Conservation (phyloP, 1,140 invertebrate genomes). For the Drosophila grimshawi region DNA sequence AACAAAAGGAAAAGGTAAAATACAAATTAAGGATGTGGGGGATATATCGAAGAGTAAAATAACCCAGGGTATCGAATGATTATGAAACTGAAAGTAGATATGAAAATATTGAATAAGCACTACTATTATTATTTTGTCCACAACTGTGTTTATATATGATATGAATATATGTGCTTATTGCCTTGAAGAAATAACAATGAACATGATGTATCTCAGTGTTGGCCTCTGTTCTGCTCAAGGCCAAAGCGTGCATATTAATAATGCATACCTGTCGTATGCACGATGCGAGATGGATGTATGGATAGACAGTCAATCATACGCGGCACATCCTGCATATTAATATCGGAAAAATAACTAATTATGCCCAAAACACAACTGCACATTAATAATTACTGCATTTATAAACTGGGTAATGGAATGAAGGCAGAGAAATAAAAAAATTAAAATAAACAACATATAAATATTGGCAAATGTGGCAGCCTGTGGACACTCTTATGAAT, state of each 20-base stretch:
- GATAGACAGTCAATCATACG: slow-evolving; percentile 55
- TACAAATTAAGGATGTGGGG: no score
- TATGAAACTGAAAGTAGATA: no score
- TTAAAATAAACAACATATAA: slow-evolving; percentile 15
- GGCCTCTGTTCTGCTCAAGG: no score
- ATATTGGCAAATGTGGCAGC: slow-evolving; percentile 6
- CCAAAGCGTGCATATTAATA: slow-evolving; percentile 29
- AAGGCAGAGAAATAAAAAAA: not conserved
- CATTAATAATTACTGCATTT: slow-evolving; percentile 59
- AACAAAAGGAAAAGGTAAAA: no score
- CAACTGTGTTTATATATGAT: no score
- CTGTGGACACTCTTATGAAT: slow-evolving; percentile 21
- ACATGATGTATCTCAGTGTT: no score
- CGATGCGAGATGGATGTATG: slow-evolving; percentile 18
- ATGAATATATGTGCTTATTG: no score
- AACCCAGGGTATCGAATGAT: no score
- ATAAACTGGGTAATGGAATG: slow-evolving; percentile 33
- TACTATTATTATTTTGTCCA: no score
- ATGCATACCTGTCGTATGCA: slow-evolving; percentile 29
- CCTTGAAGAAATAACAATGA: no score
- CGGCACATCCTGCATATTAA: slow-evolving; percentile 72
- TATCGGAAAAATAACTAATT: slow-evolving; percentile 17
- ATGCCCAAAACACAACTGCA: slow-evolving; percentile 17
- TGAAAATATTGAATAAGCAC: no score
- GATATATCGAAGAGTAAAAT: no score